Evolutionary conservation across 2,113 vertebrate genomes (phyloP), one percentile per base, ranked within the genome.

Genomic region (Cheilinus undulatus): DNA sequence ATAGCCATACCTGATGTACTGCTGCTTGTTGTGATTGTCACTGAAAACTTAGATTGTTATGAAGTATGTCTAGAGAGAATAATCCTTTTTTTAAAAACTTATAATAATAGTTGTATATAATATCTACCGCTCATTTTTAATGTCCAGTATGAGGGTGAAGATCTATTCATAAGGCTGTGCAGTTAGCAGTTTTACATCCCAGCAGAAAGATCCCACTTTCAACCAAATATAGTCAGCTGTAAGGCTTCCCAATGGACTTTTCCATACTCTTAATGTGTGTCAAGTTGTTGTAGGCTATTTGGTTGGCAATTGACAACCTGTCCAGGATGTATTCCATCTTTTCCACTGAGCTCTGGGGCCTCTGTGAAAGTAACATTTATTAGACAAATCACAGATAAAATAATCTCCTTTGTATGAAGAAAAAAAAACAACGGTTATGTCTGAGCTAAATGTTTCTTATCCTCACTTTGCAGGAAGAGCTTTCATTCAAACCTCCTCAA

Each of bases 381-480:
- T 8, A 34, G 22, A 57, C 30, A 9, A 57, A 28, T 24, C 2
- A 57, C n/a, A 11, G 40, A 20, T 9, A 0, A 9, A 34, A 14
- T 9, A 0, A 24, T 70, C 7, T n/a, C 19, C 20, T 28, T 38
- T 3, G 11, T 11, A 22, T 64, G 2, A 0, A 34, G 38, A 40
- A 48, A 43, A 43, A 1, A 20, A 0, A 10, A 13, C 5, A 24
- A n/a, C n/a, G n/a, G n/a, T n/a, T n/a, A n/a, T n/a, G n/a, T 48
- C 10, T n/a, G 12, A 40, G 6, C 3, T 17, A 59, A 23, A 11
- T 28, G 28, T 24, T 15, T 28, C 49, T 4, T 50, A 3, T 59
- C 50, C 24, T 70, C 22, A 24, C n/a, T 60, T 74, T 82, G 5
- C 78, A 91, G 92, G 84, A 62, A 86, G 79, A 86, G 78, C 82